These are phyloP conservation scores for Arbacia lixula DNA, from an alignment of 53 echinoderm and acorn worm genomes.

Conservation along the genomic window DNA sequence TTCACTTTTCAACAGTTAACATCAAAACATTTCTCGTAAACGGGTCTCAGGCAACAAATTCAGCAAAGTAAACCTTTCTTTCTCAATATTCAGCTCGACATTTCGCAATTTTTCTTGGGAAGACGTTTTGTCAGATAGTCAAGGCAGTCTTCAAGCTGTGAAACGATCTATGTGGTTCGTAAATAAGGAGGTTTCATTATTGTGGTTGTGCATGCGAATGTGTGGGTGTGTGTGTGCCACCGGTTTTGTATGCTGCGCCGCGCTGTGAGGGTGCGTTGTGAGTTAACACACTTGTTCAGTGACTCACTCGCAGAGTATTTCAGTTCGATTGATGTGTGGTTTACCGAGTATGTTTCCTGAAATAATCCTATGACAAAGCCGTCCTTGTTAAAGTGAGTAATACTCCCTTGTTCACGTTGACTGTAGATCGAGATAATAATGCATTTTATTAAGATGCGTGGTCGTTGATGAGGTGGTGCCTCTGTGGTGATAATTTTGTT, in stretches of 20 bases:
- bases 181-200: not conserved
- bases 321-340: not conserved
- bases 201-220: not conserved
- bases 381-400: slow-evolving; percentile 44
- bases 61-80: too few species aligned
- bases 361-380: slow-evolving; percentile 3
- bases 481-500: too few species aligned
- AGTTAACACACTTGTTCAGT: too few species aligned
- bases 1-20: slow-evolving; percentile 40
- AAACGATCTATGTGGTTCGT: not conserved
- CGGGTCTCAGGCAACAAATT: too few species aligned
- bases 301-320: not conserved
- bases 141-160: too few species aligned
- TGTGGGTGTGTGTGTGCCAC: not conserved
- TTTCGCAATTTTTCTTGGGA: too few species aligned
- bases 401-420: too few species aligned
- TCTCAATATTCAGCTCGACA: too few species aligned
- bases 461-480: too few species aligned
- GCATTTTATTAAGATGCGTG: too few species aligned
- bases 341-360: not conserved
- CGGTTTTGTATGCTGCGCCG: not conserved
- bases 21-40: not conserved
- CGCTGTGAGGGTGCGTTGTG: not conserved
- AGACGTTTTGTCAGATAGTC: too few species aligned
- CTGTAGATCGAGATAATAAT: too few species aligned